Conservation (phyloP, 2,113 vertebrate genomes). For the Ifrita kowaldi region DNA sequence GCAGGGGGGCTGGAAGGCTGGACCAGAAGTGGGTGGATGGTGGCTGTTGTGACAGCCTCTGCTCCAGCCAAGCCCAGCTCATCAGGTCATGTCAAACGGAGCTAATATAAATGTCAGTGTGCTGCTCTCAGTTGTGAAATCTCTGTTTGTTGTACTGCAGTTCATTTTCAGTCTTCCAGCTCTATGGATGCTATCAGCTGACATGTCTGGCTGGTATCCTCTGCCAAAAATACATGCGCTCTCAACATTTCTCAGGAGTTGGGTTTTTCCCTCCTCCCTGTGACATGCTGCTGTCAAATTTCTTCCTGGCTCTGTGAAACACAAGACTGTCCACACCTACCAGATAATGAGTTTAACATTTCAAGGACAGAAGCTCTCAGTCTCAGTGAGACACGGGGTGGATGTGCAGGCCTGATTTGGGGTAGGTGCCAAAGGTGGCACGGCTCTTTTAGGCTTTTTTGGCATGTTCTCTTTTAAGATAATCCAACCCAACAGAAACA, state of each 20-base stretch:
- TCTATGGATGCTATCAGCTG: slow-evolving; percentile 59
- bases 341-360: slow-evolving; percentile 22
- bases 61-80: not conserved
- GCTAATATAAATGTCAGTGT: slow-evolving; percentile 70
- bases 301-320: slow-evolving; percentile 1
- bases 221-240: slow-evolving; percentile 33
- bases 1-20: not conserved
- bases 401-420: not conserved
- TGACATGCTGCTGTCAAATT: not conserved
- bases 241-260: slow-evolving; percentile 52
- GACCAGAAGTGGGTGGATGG: not conserved
- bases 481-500: not conserved
- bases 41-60: not conserved
- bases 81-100: slow-evolving; percentile 44
- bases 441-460: not conserved
- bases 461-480: not conserved
- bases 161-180: slow-evolving; percentile 64
- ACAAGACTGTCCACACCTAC: slow-evolving; percentile 15
- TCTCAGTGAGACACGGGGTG: not conserved
- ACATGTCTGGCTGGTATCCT: slow-evolving; percentile 65
- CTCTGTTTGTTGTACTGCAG: slow-evolving; percentile 44
- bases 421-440: not conserved
- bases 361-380: slow-evolving; percentile 33
- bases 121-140: slow-evolving; percentile 55
- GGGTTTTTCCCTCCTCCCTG: not conserved